phyloP scores from a whole-genome alignment of 1,140 invertebrate genomes.

The Teleogryllus occipitalis region DNA sequence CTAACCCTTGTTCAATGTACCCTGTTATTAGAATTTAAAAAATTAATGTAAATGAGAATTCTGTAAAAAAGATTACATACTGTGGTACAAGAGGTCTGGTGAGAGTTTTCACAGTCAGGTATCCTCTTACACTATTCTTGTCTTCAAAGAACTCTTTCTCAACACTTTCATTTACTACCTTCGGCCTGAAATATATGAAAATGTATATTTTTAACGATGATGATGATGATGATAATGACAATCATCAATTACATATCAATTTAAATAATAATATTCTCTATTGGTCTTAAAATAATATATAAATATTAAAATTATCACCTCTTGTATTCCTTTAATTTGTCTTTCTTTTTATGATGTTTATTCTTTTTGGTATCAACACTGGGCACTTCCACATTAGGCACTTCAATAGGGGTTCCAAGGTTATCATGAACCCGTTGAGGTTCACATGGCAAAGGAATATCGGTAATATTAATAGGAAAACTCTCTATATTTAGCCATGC shows the following conservation, averaged over 20 bases:
- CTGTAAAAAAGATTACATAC: neutral
- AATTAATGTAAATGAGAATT: neutral
- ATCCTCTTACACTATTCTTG: slow-evolving; percentile 11
- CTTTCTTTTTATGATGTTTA: too few species aligned
- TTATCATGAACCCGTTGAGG: neutral
- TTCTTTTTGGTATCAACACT: too few species aligned
- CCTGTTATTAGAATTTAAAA: too few species aligned
- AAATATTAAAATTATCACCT: too few species aligned
- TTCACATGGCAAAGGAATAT: neutral
- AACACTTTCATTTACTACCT: neutral
- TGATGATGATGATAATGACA: neutral
- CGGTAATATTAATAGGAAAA: neutral
- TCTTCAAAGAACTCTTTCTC: slow-evolving; percentile 8
- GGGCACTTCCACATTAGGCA: too few species aligned
- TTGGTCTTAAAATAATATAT: too few species aligned
- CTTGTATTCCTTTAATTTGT: too few species aligned
- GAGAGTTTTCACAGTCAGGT: slow-evolving; percentile 5
- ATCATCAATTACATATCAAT: neutral
- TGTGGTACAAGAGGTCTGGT: slow-evolving; percentile 8
- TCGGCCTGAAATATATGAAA: neutral
- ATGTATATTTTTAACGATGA: neutral
- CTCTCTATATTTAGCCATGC: neutral
- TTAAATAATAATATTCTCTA: too few species aligned
- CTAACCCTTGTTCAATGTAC: too few species aligned
- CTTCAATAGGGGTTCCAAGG: neutral